Evolutionary conservation across 2,888 invertebrate genomes (phyloP).

Genomic region (Atethmia centrago): DNA sequence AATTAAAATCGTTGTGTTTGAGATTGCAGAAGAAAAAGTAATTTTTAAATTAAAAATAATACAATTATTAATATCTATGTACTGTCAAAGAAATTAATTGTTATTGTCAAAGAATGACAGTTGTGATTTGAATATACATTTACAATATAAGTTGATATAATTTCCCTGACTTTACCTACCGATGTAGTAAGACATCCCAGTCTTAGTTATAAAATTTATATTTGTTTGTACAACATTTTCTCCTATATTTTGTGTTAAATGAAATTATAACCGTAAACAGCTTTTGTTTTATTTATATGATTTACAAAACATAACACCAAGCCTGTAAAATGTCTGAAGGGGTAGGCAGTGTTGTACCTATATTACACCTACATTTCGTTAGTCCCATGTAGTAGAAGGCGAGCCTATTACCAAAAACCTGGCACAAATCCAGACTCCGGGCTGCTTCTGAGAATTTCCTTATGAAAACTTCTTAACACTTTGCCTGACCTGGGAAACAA

Average conservation of each 20-base stretch:
- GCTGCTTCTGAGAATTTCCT: background rate
- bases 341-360: background rate
- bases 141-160: background rate
- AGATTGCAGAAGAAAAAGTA: background rate
- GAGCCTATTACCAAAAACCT: background rate
- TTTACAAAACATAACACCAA: background rate
- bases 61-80: background rate
- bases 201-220: constrained; percentile 21
- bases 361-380: background rate
- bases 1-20: background rate
- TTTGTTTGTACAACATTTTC: background rate
- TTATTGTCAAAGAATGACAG: background rate
- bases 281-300: constrained; percentile 9
- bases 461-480: too few relatives aligned
- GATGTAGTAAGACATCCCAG: constrained; percentile 21
- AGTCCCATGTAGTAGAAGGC: background rate
- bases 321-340: background rate
- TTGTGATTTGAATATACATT: background rate
- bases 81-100: background rate
- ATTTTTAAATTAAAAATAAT: background rate
- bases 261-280: constrained; percentile 26
- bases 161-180: background rate
- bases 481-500: too few relatives aligned
- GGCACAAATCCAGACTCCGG: background rate
- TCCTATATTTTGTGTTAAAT: constrained; percentile 26